Percentiles rank a stretch among this genome's conserved stretches.
These are phyloP conservation scores for Harpagifer antarcticus DNA, from an alignment of 2,797 vertebrate genomes.

Conservation along the genomic window DNA sequence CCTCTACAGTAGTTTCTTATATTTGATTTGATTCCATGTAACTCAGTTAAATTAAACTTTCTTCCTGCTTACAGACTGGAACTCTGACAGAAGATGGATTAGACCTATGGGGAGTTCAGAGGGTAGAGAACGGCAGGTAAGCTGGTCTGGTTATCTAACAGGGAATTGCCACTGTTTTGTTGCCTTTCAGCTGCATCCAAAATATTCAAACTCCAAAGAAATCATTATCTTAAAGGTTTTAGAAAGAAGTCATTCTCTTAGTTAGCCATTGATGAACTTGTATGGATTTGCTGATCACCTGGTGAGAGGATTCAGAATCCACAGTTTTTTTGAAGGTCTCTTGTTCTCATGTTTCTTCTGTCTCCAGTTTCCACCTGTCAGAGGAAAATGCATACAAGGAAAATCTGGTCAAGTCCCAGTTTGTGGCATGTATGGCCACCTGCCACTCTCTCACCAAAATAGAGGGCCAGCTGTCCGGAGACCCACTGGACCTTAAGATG, in stretches of 20 bases:
- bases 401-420: slow-evolving; percentile 92
- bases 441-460: slow-evolving; percentile 99
- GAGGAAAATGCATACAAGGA: slow-evolving; percentile 92
- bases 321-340: not conserved
- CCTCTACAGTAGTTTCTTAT: no score
- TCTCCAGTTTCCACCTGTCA: slow-evolving; percentile 89
- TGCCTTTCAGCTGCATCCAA: not conserved
- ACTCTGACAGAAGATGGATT: slow-evolving; percentile 98
- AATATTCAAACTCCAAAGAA: not conserved
- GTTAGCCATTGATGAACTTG: not conserved
- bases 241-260: not conserved
- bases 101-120: slow-evolving; percentile 95
- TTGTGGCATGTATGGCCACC: slow-evolving; percentile 97
- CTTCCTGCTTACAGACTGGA: slow-evolving; percentile 87
- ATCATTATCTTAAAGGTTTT: no score
- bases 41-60: not conserved
- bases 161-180: not conserved
- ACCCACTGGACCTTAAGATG: slow-evolving; percentile 98
- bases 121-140: slow-evolving; percentile 90
- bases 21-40: not conserved
- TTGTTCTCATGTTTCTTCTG: not conserved
- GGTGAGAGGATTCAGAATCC: not conserved
- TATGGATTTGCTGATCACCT: not conserved
- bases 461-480: slow-evolving; percentile 95
- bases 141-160: not conserved